Conservation (phyloP, 2,888 invertebrate genomes). For the Eutolmus rufibarbis region DNA sequence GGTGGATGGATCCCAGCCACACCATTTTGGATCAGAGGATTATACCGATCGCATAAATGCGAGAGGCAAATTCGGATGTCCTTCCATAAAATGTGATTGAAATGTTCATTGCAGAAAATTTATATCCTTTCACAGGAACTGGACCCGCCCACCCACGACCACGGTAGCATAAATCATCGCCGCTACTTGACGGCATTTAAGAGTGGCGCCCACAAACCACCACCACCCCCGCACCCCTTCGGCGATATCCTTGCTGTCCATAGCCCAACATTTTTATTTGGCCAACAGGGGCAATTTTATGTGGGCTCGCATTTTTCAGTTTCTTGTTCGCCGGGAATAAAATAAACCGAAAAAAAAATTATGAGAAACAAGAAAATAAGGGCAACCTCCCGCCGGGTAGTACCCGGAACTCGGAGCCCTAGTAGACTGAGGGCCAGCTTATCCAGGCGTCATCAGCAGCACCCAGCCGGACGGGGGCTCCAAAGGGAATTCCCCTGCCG, state of each 20-base stretch:
- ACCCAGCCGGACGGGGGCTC: not conserved
- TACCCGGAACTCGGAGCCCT: not conserved
- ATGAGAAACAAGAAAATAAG: not conserved
- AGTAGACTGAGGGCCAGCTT: not conserved
- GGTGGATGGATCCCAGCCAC: not conserved
- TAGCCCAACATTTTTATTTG: not conserved
- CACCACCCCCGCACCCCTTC: not conserved
- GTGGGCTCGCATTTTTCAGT: conserved; percentile 5
- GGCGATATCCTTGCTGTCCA: not conserved
- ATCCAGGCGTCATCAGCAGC: not conserved
- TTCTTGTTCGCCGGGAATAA: conserved; percentile 6
- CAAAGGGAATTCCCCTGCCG: not conserved
- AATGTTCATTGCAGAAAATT: conserved; percentile 29
- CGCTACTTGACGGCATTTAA: not conserved
- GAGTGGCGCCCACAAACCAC: not conserved
- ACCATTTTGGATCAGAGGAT: not conserved
- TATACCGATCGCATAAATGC: conserved; percentile 12
- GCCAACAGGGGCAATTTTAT: not conserved
- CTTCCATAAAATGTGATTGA: conserved; percentile 25
- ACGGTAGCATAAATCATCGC: conserved; percentile 7
- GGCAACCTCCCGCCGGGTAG: not conserved
- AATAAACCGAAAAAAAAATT: not conserved
- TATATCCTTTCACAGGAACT: not conserved
- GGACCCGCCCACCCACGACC: not conserved
- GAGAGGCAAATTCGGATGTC: conserved; percentile 13